Conservation (phyloP, 2,113 vertebrate genomes). For the Pelodiscus sinensis region DNA sequence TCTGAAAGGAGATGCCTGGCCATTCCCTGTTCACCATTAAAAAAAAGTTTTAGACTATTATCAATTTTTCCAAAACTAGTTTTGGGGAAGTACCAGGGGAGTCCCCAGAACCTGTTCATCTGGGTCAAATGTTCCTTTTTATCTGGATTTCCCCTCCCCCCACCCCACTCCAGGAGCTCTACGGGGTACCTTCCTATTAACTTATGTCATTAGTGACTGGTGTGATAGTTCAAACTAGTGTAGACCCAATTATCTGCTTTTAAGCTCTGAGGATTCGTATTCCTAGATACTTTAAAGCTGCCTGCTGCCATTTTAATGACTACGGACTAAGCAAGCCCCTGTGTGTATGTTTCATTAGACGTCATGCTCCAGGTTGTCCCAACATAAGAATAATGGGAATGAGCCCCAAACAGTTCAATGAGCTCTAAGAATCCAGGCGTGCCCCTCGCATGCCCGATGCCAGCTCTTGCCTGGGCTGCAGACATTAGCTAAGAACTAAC, state of each 20-base stretch:
- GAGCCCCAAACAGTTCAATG: no score
- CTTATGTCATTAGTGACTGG: not conserved
- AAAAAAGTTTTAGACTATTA: not conserved
- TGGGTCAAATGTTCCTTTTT: not conserved
- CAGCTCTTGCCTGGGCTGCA: no score
- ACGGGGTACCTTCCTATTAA: not conserved
- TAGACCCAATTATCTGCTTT: not conserved
- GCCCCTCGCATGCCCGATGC: no score
- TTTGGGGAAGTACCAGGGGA: not conserved
- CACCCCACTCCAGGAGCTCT: no score
- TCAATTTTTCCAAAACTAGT: not conserved
- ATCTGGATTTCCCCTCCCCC: not conserved
- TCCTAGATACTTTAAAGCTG: not conserved
- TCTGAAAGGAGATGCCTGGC: not conserved
- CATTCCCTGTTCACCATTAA: not conserved
- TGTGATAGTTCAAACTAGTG: not conserved
- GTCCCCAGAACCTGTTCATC: not conserved
- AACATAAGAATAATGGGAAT: no score
- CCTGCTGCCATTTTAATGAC: no score
- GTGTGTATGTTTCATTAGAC: no score
- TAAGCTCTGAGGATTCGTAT: not conserved
- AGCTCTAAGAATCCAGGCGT: no score
- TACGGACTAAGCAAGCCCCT: no score
- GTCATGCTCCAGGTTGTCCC: no score
- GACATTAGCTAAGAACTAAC: no score